Evolutionary conservation across 2,888 invertebrate species (phyloP).

Genomic region (Trichacis sp.): DNA sequence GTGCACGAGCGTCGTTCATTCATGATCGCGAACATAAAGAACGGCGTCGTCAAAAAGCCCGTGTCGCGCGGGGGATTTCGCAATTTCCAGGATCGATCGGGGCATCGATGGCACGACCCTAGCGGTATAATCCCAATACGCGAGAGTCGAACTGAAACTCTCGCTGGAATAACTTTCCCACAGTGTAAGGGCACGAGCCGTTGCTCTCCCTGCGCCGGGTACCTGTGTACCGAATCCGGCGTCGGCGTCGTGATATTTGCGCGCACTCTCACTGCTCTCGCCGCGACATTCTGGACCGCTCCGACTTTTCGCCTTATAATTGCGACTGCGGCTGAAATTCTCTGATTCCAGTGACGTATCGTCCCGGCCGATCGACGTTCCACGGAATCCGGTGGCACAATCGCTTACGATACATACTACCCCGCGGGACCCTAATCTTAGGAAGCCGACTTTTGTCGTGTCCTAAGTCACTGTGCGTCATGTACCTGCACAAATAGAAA

Average conservation of each 20-base stretch:
- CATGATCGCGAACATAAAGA: neutral
- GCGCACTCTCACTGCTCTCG: neutral
- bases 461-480: too few species aligned
- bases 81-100: slow-evolving; percentile 36
- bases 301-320: neutral
- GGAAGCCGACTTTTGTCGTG: too few species aligned
- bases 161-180: slow-evolving; percentile 41
- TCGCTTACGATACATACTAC: too few species aligned
- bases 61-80: slow-evolving; percentile 28
- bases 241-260: slow-evolving; percentile 18
- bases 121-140: slow-evolving; percentile 39
- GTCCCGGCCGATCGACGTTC: too few species aligned
- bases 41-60: neutral
- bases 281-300: slow-evolving; percentile 12
- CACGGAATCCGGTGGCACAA: too few species aligned
- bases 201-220: neutral
- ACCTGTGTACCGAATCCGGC: slow-evolving; percentile 7
- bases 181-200: slow-evolving; percentile 34
- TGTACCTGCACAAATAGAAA: too few species aligned
- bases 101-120: slow-evolving; percentile 37
- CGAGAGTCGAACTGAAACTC: slow-evolving; percentile 37
- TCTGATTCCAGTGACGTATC: neutral
- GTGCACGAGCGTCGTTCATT: neutral
- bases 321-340: neutral
- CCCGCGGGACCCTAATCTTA: too few species aligned